A percentile compares a stretch with the other conserved stretches of the same genome.
phyloP scores from a whole-genome alignment of 53 echinoderm and acorn worm species.

The Actinopyga echinites region DNA sequence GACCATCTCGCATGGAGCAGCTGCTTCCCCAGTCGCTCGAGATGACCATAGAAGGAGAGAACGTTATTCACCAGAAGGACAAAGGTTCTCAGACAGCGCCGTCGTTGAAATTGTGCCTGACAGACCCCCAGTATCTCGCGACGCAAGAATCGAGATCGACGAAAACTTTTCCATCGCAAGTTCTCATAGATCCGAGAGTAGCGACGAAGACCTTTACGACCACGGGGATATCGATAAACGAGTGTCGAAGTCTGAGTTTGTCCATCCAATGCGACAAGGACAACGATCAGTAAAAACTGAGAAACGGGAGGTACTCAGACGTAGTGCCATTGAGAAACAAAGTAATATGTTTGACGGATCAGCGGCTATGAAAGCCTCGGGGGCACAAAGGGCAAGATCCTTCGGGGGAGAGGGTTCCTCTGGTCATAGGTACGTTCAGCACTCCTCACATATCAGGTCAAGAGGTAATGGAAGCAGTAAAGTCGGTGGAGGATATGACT shows the following conservation, averaged over 20 bases:
- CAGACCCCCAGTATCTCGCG: conserved; percentile 11
- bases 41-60: conserved; percentile 36
- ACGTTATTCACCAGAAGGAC: conserved; percentile 5
- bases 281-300: background rate
- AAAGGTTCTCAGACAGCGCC: conserved; percentile 19
- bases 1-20: background rate
- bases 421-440: background rate
- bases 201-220: conserved; percentile 93
- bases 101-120: conserved; percentile 53
- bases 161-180: conserved; percentile 24
- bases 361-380: conserved; percentile 14
- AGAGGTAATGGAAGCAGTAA: background rate
- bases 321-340: background rate
- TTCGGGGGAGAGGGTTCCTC: background rate
- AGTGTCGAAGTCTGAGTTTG: background rate
- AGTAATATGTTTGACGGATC: background rate
- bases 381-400: background rate
- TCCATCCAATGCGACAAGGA: background rate
- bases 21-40: conserved; percentile 26
- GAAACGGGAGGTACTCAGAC: background rate
- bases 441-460: too few relatives aligned
- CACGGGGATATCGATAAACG: conserved; percentile 60
- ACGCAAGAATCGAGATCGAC: conserved; percentile 56
- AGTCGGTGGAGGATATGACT: background rate
- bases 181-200: conserved; percentile 72